Evolutionary conservation across 2,888 invertebrate species (phyloP), one percentile per base, ranked within the genome.

Genomic region (Rhopalosiphum nymphaeae): DNA sequence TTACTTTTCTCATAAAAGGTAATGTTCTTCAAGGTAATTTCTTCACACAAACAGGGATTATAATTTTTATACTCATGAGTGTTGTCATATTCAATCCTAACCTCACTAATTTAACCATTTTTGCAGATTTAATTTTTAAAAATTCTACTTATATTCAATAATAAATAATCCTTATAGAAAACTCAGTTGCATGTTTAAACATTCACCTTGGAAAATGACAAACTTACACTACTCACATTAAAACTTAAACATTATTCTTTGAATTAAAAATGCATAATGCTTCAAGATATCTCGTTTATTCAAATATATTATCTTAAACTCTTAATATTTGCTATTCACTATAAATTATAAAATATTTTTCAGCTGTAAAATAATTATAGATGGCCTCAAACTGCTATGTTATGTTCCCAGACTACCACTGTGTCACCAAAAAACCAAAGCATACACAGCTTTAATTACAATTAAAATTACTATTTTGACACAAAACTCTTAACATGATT

Each of bases 261-360:
- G n/a, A n/a, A 67, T 67, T n/a, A 67, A 16, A 67, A 36, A n/a
- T 67, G 13, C 3, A 67, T n/a, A 67, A 67, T 67, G n/a, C 16
- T 36, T 16, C 16, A 67, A 67, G n/a, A 67, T 67, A n/a, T 16
- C 1, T 67, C 16, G 1, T 7, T 67, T 5, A 4, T 67, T 16
- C n/a, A 67, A 36, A 5, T 3, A 36, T n/a, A 0, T 16, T 1
- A n/a, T 16, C 0, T 36, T 36, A 21, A 67, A n/a, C 67, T 10
- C n/a, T 36, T 67, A 13, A 0, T n/a, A n/a, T 4, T n/a, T n/a
- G 67, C 9, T 67, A 67, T n/a, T n/a, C 4, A 11, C 67, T 67
- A n/a, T n/a, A 67, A 67, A 67, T 13, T n/a, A 67, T 67, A 67
- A 67, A 67, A 67, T 67, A 67, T 67, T 67, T n/a, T n/a, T n/a